These are phyloP conservation scores for Ceratothoa steindachneri DNA, from an alignment of 2,888 invertebrate species.

Conservation along the genomic window DNA sequence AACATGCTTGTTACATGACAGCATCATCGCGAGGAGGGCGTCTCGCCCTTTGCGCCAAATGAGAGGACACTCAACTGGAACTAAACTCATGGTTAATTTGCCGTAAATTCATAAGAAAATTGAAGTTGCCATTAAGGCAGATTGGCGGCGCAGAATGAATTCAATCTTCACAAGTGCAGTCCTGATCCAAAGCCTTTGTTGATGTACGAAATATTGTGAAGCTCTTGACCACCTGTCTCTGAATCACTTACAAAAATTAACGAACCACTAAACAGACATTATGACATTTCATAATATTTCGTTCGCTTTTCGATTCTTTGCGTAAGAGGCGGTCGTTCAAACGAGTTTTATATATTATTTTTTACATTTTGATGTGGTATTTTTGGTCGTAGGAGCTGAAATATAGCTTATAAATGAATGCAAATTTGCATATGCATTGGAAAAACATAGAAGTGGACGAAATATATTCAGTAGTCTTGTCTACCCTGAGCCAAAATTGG, in stretches of 20 bases:
- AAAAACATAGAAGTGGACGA: too few relatives aligned
- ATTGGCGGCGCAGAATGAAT: not conserved
- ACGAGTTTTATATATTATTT: too few relatives aligned
- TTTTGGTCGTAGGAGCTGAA: too few relatives aligned
- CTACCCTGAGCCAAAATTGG: too few relatives aligned
- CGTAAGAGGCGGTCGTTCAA: too few relatives aligned
- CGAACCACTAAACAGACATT: slow-evolving; percentile 8
- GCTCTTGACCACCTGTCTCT: slow-evolving; percentile 3
- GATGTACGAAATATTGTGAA: slow-evolving; percentile 5
- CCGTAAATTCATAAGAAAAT: not conserved
- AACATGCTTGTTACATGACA: too few relatives aligned
- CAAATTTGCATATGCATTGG: too few relatives aligned
- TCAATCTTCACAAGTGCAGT: slow-evolving; percentile 7
- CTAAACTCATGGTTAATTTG: not conserved
- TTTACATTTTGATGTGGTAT: too few relatives aligned
- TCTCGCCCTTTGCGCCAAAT: too few relatives aligned
- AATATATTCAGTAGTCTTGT: too few relatives aligned
- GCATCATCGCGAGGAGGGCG: too few relatives aligned
- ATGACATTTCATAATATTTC: not conserved
- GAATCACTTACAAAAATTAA: slow-evolving; percentile 2
- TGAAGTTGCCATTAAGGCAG: slow-evolving; percentile 1
- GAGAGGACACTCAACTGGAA: not conserved
- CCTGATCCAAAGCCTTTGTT: not conserved
- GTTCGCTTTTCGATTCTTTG: not conserved
- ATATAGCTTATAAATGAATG: too few relatives aligned